These are phyloP conservation scores for Mesitornis unicolor DNA, from an alignment of 2,113 vertebrate genomes.

Conservation along the genomic window DNA sequence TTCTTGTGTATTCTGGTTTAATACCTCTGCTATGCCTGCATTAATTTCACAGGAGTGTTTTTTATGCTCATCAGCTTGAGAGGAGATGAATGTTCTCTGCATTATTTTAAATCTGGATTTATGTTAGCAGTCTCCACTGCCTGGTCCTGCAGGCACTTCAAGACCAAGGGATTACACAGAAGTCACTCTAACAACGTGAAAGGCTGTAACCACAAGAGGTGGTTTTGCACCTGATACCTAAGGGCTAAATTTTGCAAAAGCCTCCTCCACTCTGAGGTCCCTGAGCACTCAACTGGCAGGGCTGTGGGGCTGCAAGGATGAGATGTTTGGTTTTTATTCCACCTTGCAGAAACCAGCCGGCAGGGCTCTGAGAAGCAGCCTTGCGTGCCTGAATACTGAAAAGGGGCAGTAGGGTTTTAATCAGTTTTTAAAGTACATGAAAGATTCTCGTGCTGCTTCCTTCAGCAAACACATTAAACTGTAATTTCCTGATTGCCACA, in stretches of 20 bases:
- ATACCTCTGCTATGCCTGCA: neutral
- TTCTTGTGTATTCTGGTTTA: neutral
- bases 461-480: conserved; percentile 59
- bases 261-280: neutral
- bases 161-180: neutral
- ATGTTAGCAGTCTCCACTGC: neutral
- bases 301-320: neutral
- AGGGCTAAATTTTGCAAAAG: neutral
- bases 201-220: neutral
- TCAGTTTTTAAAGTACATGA: conserved; percentile 40
- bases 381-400: conserved; percentile 14
- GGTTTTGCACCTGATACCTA: neutral
- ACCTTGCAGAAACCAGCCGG: conserved; percentile 3
- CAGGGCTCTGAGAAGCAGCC: neutral
- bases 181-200: neutral
- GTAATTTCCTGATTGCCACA: conserved; percentile 54
- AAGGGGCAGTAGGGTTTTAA: conserved; percentile 43
- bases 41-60: neutral
- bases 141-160: neutral
- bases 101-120: neutral
- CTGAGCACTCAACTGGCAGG: neutral
- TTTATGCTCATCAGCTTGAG: neutral
- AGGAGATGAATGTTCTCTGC: neutral
- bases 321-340: conserved; percentile 5
- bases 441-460: conserved; percentile 58